phyloP scores from a whole-genome alignment of 2,797 vertebrate species.

The Craterocephalus amniculus region DNA sequence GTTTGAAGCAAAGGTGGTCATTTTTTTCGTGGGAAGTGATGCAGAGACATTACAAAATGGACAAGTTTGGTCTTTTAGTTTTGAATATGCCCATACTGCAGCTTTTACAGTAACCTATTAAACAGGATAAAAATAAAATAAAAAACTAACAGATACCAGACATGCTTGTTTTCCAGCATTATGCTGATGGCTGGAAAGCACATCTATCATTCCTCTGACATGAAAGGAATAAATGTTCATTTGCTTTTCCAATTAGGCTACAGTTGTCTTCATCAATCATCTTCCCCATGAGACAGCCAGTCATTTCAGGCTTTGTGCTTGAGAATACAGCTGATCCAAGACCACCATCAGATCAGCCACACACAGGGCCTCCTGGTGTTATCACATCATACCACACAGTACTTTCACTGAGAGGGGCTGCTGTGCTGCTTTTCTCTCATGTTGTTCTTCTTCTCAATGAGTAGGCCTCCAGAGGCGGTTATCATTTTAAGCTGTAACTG shows the following conservation, averaged over 20 bases:
- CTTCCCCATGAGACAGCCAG: constrained; percentile 18
- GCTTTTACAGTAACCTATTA: constrained; percentile 1
- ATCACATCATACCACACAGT: constrained; percentile 9
- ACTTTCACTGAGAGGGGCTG: constrained; percentile 25
- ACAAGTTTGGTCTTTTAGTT: neutral
- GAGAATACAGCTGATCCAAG: constrained; percentile 32
- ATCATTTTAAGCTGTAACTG: neutral
- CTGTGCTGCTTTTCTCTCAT: constrained; percentile 5
- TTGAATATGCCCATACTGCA: neutral
- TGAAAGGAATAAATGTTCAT: constrained; percentile 37
- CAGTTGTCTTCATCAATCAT: constrained; percentile 33
- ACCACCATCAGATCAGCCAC: constrained; percentile 30
- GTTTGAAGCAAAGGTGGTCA: neutral
- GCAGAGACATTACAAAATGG: constrained; percentile 3
- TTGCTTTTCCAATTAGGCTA: constrained; percentile 29
- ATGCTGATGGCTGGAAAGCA: neutral
- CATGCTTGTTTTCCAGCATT: neutral
- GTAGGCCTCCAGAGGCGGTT: neutral
- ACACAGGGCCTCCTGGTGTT: constrained; percentile 29
- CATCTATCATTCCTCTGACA: constrained; percentile 25
- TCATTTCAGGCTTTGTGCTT: constrained; percentile 25
- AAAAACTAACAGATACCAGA: no score
- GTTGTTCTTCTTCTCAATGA: constrained; percentile 11
- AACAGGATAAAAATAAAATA: neutral
- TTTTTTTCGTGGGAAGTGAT: neutral